Evolutionary conservation across 1,140 invertebrate genomes (phyloP).

Genomic region (Aculops lycopersici): DNA sequence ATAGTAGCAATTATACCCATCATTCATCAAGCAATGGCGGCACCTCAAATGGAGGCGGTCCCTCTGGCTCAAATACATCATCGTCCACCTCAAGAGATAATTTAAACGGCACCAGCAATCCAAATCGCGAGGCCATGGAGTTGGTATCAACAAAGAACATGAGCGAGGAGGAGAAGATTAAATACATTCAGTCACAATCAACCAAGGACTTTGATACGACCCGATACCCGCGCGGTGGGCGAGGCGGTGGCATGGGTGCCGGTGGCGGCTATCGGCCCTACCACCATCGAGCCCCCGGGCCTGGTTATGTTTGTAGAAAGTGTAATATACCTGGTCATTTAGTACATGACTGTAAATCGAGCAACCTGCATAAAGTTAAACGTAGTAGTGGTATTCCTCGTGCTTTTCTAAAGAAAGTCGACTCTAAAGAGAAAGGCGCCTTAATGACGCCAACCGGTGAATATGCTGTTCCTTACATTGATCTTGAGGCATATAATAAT

Average conservation of each 20-base stretch:
- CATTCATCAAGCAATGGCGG: background rate
- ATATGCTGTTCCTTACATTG: conserved; percentile 59
- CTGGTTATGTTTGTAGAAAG: conserved; percentile 35
- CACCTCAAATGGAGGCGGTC: background rate
- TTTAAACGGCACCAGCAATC: background rate
- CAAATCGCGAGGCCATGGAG: background rate
- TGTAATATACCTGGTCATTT: conserved; percentile 27
- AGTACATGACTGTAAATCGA: conserved; percentile 20
- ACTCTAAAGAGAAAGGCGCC: conserved; percentile 54
- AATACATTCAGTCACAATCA: conserved; percentile 80
- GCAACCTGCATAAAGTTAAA: conserved; percentile 28
- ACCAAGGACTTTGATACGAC: conserved; percentile 81
- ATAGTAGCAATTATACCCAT: background rate
- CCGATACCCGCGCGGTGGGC: conserved; percentile 32
- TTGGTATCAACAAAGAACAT: background rate
- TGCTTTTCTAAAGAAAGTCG: conserved; percentile 74
- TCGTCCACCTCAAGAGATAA: background rate
- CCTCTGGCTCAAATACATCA: background rate
- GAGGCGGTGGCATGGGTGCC: conserved; percentile 7
- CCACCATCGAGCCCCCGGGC: conserved; percentile 5
- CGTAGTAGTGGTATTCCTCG: conserved; percentile 85
- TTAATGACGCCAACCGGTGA: conserved; percentile 69
- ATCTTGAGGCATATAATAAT: conserved; percentile 33
- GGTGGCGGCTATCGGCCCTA: no score
- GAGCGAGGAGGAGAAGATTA: conserved; percentile 82